Evolutionary conservation across 2,113 vertebrate genomes (phyloP), one percentile per base, ranked within the genome.

Genomic region (Pampusana beccarii): DNA sequence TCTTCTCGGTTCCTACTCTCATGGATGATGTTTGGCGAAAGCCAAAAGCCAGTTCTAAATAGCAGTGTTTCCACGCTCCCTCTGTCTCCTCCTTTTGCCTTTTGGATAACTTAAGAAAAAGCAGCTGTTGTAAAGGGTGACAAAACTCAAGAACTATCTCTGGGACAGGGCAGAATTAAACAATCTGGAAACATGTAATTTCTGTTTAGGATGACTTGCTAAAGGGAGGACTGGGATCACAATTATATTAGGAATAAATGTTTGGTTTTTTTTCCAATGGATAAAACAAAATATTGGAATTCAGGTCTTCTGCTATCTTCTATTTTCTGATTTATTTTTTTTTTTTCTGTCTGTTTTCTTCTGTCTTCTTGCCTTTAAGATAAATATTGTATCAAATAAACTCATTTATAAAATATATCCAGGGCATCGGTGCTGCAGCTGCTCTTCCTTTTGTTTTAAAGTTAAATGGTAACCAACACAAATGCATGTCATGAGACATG

Each of bases 31-130:
- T 72, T 75, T 36, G 66, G 48, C 70, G 92, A 71, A 86, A 78
- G 33, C 16, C 25, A 93, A 71, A 86, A 78, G 33, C 16, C 25
- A 38, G 33, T 50, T 77, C 69, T 72, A 56, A 95, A 69, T 1
- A 75, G 29, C 3, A 1, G 46, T 50, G 88, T 95, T 97, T 96
- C 93, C 89, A 87, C 10, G 44, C 80, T 97, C 77, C 44, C 91
- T 80, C 85, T 71, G 38, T 86, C 72, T 91, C 64, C 56, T 93
- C 75, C 92, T 93, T 95, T 91, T 86, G 71, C 61, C 83, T 93
- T 95, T 38, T n/a, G 61, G 73, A 48, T 67, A 48, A 82, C 29
- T 95, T 92, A 93, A 92, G 91, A 28, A 88, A 91, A 96, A 91
- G 23, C 92, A 95, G 88, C 86, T 84, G 83, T 64, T 96, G 33